Evolutionary conservation across 2,888 invertebrate species (phyloP).

Genomic region (Phlogophora meticulosa): DNA sequence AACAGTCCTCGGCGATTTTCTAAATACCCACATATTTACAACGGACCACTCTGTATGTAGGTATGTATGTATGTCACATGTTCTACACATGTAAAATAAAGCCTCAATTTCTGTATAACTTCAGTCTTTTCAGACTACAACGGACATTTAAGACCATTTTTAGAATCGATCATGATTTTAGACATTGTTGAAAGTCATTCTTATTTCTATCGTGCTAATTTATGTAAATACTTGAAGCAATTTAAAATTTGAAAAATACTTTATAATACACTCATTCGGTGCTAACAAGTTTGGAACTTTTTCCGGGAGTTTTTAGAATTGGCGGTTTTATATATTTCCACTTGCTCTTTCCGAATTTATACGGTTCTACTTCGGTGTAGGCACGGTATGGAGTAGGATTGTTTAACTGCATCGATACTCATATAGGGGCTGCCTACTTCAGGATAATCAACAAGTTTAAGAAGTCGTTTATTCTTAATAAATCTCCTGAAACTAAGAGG

Average conservation of each 20-base stretch:
- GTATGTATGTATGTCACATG: conserved; percentile 53
- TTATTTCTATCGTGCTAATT: not conserved
- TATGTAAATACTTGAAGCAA: not conserved
- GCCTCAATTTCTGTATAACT: not conserved
- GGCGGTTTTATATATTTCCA: too few species aligned
- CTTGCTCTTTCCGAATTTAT: too few species aligned
- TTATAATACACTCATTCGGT: too few species aligned
- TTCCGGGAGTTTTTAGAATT: too few species aligned
- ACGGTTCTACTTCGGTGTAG: not conserved
- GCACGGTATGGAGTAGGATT: not conserved
- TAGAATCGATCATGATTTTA: conserved; percentile 1
- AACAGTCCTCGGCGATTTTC: conserved; percentile 23
- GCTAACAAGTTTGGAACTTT: too few species aligned
- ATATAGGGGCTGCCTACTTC: too few species aligned
- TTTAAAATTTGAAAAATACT: too few species aligned
- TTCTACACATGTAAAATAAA: not conserved
- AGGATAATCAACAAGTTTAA: too few species aligned
- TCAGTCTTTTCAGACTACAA: conserved; percentile 19
- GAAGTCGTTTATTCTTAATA: too few species aligned
- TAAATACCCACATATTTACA: conserved; percentile 53
- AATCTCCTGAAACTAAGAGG: too few species aligned
- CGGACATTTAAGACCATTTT: not conserved
- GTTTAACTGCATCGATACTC: not conserved
- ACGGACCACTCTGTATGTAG: conserved; percentile 47
- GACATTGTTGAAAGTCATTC: not conserved